Conservation (phyloP, 2,888 invertebrate species). For the Opisthograptis luteolata region DNA sequence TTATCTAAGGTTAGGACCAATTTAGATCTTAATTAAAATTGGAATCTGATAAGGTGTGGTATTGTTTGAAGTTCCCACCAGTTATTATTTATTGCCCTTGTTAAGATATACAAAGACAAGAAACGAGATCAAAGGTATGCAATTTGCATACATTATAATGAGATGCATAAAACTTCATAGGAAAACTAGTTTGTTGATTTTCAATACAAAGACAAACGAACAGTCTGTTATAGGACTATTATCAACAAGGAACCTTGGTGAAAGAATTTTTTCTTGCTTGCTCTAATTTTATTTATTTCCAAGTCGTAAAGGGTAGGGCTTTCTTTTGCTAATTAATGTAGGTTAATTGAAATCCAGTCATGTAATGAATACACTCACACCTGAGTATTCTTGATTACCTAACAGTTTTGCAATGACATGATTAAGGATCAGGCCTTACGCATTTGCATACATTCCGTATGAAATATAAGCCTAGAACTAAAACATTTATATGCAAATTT, state of each 20-base stretch:
- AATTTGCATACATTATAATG: constrained; percentile 15
- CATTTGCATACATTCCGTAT: constrained; percentile 29
- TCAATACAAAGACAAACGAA: neutral
- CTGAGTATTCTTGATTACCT: constrained; percentile 13
- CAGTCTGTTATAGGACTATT: no score
- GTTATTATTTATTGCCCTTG: constrained; percentile 26
- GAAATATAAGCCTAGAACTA: constrained; percentile 15
- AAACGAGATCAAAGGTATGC: constrained; percentile 14
- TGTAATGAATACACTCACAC: constrained; percentile 1
- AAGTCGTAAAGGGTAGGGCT: neutral
- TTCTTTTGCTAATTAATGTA: neutral
- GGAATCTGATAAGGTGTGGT: constrained; percentile 19
- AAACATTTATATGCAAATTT: neutral
- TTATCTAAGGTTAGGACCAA: neutral
- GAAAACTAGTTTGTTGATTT: neutral
- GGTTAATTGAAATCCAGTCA: neutral
- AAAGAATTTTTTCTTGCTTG: no score
- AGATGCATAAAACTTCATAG: constrained; percentile 1
- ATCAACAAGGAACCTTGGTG: no score
- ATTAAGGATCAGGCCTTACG: constrained; percentile 21
- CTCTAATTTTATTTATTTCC: neutral
- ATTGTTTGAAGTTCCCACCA: constrained; percentile 31
- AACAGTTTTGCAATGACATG: constrained; percentile 11
- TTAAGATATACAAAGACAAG: constrained; percentile 24
- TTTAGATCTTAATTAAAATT: neutral